A percentile compares a stretch with the other conserved stretches of the same genome.
Conservation (phyloP, 2,113 vertebrate genomes). For the Alligator sinensis region DNA sequence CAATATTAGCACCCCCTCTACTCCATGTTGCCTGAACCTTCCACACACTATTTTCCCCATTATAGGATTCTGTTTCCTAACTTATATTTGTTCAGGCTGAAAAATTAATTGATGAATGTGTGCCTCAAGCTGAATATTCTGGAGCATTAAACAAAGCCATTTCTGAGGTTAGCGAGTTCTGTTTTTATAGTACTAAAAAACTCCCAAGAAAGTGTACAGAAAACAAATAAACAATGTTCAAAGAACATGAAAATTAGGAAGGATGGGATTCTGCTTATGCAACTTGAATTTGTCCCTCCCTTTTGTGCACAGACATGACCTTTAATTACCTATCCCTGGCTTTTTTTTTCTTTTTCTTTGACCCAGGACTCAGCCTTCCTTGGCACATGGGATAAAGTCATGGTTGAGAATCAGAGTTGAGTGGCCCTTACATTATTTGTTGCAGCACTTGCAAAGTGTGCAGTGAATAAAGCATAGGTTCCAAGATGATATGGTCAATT, state of each 20-base stretch:
- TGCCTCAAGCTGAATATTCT: too few species aligned
- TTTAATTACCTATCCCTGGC: neutral
- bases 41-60: neutral
- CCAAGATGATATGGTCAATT: neutral
- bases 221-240: too few species aligned
- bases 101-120: neutral
- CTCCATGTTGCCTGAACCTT: neutral
- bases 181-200: too few species aligned
- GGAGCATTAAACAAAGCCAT: too few species aligned
- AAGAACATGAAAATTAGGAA: too few species aligned
- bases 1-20: neutral
- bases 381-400: too few species aligned
- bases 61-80: neutral
- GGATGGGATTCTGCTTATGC: too few species aligned
- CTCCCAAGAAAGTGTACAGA: too few species aligned
- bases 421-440: neutral
- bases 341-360: neutral
- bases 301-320: too few species aligned
- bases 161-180: too few species aligned
- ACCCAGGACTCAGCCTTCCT: too few species aligned
- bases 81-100: neutral
- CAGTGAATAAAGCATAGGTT: neutral
- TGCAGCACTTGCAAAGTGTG: neutral
- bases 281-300: too few species aligned
- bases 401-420: neutral